Percentiles rank a stretch among this genome's conserved stretches.
These are phyloP conservation scores for Keiferia lycopersicella DNA, from an alignment of 2,888 invertebrate genomes.

Conservation along the genomic window DNA sequence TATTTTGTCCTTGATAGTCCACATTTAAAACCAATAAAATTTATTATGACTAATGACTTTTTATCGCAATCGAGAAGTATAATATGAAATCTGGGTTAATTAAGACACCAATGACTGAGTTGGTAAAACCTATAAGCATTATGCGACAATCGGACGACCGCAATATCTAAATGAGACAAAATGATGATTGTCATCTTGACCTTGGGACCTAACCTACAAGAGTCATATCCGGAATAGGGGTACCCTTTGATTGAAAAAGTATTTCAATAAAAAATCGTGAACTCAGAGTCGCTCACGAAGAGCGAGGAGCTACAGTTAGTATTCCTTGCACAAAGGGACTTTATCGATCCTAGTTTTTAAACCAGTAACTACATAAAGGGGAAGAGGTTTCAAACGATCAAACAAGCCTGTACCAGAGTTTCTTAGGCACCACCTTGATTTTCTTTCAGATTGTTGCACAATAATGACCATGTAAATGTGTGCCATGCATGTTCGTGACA, in stretches of 20 bases:
- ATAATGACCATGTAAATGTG: constrained; percentile 8
- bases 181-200: constrained; percentile 4
- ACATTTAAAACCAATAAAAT: not conserved
- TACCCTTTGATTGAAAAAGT: not conserved
- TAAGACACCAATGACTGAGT: not conserved
- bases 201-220: constrained; percentile 5
- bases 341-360: no score
- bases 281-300: no score
- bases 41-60: not conserved
- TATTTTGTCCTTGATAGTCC: not conserved
- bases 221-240: not conserved
- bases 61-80: constrained; percentile 1
- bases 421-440: no score
- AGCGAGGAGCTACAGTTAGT: no score
- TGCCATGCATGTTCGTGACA: not conserved
- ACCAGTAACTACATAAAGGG: no score
- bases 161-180: not conserved
- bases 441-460: no score
- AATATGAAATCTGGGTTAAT: not conserved
- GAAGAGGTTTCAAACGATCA: no score
- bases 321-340: no score
- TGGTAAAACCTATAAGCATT: not conserved
- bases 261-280: not conserved
- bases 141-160: not conserved
- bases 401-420: no score